phyloP scores from a whole-genome alignment of 2,797 vertebrate genomes.

The Cyprinodon diabolis region DNA sequence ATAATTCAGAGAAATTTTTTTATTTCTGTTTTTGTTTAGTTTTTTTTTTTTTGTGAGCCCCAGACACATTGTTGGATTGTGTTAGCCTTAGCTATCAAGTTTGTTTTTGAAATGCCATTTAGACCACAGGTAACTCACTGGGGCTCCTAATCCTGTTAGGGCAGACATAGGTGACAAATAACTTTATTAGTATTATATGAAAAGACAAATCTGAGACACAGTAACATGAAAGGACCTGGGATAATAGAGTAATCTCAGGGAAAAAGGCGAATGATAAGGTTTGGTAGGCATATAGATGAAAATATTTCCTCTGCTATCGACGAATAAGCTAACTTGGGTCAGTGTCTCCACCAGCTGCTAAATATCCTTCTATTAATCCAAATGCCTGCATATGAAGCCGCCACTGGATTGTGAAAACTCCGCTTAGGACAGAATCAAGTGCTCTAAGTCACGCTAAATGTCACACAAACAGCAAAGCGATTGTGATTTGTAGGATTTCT shows the following conservation, averaged over 20 bases:
- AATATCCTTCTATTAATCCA: conserved; percentile 4
- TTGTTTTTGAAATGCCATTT: too few species aligned
- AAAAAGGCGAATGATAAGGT: not conserved
- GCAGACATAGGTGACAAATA: not conserved
- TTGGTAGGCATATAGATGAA: conserved; percentile 5
- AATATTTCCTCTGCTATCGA: conserved; percentile 25
- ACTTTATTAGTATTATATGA: not conserved
- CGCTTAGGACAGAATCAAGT: conserved; percentile 19
- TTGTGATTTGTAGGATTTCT: conserved; percentile 5
- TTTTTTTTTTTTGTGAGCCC: not conserved
- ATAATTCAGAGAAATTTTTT: not conserved
- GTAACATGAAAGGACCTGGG: not conserved
- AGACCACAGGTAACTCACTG: not conserved
- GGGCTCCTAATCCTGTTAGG: not conserved
- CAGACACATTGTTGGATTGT: too few species aligned
- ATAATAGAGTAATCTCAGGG: not conserved
- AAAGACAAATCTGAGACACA: not conserved
- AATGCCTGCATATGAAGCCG: conserved; percentile 34
- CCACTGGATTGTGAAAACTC: conserved; percentile 17
- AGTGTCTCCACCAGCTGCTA: conserved; percentile 23
- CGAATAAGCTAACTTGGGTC: conserved; percentile 21
- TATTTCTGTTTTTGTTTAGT: too few species aligned
- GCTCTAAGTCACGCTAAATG: conserved; percentile 30
- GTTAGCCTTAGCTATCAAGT: too few species aligned
- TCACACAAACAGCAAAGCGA: conserved; percentile 25